Evolutionary conservation across 2,113 vertebrate genomes (phyloP).

Genomic region (Gobiocypris rarus): DNA sequence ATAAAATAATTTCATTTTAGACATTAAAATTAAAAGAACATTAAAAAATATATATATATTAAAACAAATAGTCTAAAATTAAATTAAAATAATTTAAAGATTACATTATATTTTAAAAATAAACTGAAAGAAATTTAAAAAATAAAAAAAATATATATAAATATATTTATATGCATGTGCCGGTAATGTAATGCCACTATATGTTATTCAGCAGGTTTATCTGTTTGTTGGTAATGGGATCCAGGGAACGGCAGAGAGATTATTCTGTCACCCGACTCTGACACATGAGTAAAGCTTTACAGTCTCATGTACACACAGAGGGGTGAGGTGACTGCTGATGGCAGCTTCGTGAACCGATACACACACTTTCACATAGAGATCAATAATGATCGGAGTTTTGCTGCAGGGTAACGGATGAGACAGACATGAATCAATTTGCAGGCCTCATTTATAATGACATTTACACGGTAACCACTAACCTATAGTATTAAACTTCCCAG

Average conservation of each 20-base stretch:
- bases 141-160: no score
- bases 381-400: conserved; percentile 50
- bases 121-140: no score
- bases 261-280: conserved; percentile 69
- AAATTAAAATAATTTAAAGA: no score
- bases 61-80: no score
- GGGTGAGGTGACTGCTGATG: no score
- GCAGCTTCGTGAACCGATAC: no score
- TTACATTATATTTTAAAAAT: no score
- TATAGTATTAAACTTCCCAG: neutral
- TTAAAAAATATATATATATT: no score
- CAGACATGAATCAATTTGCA: conserved; percentile 21
- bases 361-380: neutral
- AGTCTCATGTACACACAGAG: no score
- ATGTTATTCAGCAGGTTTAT: conserved; percentile 72
- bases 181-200: conserved; percentile 49
- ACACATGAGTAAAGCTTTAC: conserved; percentile 59
- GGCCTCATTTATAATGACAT: conserved; percentile 10
- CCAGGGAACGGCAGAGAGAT: conserved; percentile 63
- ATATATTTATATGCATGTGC: neutral
- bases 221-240: conserved; percentile 73
- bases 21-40: no score
- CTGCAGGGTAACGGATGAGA: conserved; percentile 36
- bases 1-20: no score
- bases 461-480: neutral